Conservation (phyloP, 2,113 vertebrate genomes). For the Oncorhynchus keta region DNA sequence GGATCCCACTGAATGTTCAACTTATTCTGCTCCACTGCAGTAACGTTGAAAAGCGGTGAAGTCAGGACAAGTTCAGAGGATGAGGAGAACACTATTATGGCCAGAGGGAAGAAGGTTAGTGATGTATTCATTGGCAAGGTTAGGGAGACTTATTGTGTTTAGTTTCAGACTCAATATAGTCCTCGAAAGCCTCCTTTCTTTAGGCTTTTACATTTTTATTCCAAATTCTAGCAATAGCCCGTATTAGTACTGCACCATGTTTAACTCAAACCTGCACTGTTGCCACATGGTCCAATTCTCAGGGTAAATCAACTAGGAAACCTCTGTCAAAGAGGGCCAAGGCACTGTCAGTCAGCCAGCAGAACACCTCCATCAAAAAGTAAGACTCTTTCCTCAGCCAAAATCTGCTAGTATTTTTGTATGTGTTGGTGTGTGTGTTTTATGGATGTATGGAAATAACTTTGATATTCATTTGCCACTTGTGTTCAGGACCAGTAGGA, state of each 20-base stretch:
- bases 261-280: no score
- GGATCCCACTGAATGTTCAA: not conserved
- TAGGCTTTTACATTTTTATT: no score
- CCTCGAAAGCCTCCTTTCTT: no score
- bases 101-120: constrained; percentile 59
- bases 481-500: constrained; percentile 65
- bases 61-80: constrained; percentile 51
- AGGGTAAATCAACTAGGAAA: constrained; percentile 63
- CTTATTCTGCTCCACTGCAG: constrained; percentile 32
- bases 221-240: no score
- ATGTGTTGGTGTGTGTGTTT: no score
- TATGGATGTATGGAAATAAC: no score
- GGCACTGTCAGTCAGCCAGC: constrained; percentile 58
- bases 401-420: not conserved
- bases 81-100: constrained; percentile 49
- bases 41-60: constrained; percentile 41
- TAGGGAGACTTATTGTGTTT: not conserved
- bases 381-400: constrained; percentile 22
- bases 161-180: not conserved
- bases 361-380: constrained; percentile 62
- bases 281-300: not conserved
- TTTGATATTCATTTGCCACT: not conserved
- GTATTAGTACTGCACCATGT: no score
- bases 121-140: not conserved
- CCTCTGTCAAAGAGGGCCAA: constrained; percentile 64